Evolutionary conservation across 2,797 vertebrate species (phyloP).

Genomic region (Mycteria americana): DNA sequence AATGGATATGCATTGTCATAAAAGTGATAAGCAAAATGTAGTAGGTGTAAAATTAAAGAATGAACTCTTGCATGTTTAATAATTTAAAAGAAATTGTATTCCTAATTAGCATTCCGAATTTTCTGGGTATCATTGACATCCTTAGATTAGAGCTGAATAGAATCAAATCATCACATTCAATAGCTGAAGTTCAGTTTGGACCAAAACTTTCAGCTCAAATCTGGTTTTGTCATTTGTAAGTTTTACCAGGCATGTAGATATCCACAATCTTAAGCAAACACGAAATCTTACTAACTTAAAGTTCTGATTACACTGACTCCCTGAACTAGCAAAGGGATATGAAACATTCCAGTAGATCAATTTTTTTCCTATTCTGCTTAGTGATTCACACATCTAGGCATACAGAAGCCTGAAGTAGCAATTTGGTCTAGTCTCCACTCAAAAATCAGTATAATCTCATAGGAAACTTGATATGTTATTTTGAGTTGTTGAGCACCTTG

Average conservation of each 20-base stretch:
- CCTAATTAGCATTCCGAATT: not conserved
- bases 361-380: not conserved
- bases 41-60: not conserved
- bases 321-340: not conserved
- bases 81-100: not conserved
- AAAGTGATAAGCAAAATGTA: not conserved
- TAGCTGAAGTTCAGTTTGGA: not conserved
- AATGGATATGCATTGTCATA: not conserved
- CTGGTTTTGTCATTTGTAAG: not conserved
- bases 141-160: not conserved
- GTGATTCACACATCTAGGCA: not conserved
- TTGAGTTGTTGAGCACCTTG: not conserved
- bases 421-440: not conserved
- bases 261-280: not conserved
- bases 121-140: not conserved
- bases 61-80: not conserved
- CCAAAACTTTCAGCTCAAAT: not conserved
- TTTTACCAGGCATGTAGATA: not conserved
- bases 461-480: not conserved
- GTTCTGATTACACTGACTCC: not conserved
- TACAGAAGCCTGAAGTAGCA: not conserved
- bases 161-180: not conserved
- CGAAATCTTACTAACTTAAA: not conserved
- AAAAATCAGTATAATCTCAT: not conserved
- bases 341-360: not conserved